These are phyloP conservation scores for Etheostoma nigrum DNA, from an alignment of 2,797 vertebrate genomes.

Conservation along the genomic window DNA sequence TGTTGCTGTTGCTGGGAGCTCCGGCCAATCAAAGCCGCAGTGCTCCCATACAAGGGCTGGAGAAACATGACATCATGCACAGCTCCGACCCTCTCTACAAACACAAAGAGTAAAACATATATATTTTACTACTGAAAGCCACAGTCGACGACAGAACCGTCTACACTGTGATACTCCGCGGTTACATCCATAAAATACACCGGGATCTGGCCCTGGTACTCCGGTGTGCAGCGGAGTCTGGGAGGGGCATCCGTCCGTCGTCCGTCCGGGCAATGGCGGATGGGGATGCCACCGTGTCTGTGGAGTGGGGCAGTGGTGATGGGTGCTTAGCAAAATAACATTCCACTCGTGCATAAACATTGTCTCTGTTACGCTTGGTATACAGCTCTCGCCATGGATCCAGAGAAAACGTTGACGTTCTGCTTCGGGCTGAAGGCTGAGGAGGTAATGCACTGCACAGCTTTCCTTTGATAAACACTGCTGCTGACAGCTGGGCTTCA, in stretches of 20 bases:
- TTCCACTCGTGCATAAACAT: conserved; percentile 19
- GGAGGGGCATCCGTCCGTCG: conserved; percentile 62
- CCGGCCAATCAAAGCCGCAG: conserved; percentile 80
- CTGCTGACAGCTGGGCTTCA: conserved; percentile 72
- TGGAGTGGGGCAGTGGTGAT: conserved; percentile 74
- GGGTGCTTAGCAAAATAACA: conserved; percentile 62
- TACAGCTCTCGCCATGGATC: conserved; percentile 77
- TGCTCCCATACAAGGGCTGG: conserved; percentile 67
- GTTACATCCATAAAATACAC: conserved; percentile 19
- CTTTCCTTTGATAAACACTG: conserved; percentile 39
- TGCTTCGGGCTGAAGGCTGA: conserved; percentile 78
- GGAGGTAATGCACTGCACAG: conserved; percentile 74
- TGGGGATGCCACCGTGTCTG: conserved; percentile 67
- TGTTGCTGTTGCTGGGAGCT: conserved; percentile 84
- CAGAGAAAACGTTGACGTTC: conserved; percentile 82
- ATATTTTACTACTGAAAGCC: conserved; percentile 16
- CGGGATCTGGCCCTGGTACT: conserved; percentile 25
- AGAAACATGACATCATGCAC: conserved; percentile 81
- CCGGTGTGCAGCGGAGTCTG: conserved; percentile 54
- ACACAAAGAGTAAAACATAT: conserved; percentile 55
- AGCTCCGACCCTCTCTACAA: conserved; percentile 47
- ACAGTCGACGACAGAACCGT: neutral
- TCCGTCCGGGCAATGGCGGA: conserved; percentile 78
- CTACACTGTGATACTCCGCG: conserved; percentile 42
- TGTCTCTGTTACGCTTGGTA: conserved; percentile 53